Evolutionary conservation across 2,113 vertebrate genomes (phyloP), one percentile per base, ranked within the genome.

Genomic region (Mastomys natalensis): DNA sequence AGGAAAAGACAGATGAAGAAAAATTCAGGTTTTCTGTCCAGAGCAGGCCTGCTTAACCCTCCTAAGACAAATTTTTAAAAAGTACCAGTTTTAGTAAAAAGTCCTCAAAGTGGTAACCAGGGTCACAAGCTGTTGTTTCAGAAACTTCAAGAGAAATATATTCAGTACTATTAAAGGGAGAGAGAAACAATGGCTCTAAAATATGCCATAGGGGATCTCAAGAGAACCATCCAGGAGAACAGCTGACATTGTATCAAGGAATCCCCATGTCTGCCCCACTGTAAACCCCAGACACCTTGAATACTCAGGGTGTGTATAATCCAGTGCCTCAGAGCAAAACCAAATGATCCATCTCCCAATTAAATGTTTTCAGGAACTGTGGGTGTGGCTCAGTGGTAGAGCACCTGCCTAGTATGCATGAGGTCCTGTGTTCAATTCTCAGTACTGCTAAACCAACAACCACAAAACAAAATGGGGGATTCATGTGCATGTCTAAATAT

Each of bases 181-280:
- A n/a, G 29, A 58, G 43, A 73, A 80, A 31, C 13, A n/a, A 21
- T 8, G 31, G 48, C 43, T 66, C n/a, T 3, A 31, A 31, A 62
- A 34, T 89, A 29, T 19, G 4, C 40, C 24, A 24, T 0, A 1
- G 1, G 6, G 60, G 22, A 5, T 45, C 24, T 5, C 10, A 43
- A 72, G 78, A 88, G 24, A 89, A 37, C 8, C 40, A 45, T 70
- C 26, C 45, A 7, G 3, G 22, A 48, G 73, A 74, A 51, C 73
- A 7, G 13, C 3, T 45, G 45, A 77, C 48, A 62, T 37, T 43
- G 62, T n/a, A 70, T 66, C 37, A 31, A 29, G n/a, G 48, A n/a
- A 68, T 60, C 58, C 21, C 22, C 0, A 17, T 7, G 22, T 40
- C 34, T 64, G 29, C 19, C 11, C 40, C 43, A 1, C 37, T 2